These are phyloP conservation scores for Caenorhabditis doughertyi DNA, from an alignment of 2,888 invertebrate genomes.

Conservation along the genomic window DNA sequence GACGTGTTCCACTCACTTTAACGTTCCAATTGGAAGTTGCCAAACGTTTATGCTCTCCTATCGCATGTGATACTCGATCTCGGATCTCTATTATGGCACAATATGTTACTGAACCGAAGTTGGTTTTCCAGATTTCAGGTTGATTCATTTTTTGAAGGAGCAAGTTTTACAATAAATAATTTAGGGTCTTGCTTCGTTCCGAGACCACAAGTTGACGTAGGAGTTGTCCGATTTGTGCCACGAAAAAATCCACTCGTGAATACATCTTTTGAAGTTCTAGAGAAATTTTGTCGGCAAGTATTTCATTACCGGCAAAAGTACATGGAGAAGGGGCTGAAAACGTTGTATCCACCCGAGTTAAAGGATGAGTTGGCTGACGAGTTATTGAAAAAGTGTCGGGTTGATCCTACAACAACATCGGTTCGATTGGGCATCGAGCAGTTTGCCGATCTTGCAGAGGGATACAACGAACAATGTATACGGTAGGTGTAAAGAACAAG, in stretches of 20 bases:
- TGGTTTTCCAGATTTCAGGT: conserved; percentile 93
- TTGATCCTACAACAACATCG: conserved; percentile 72
- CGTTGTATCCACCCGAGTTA: conserved; percentile 79
- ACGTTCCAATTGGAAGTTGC: conserved; percentile 91
- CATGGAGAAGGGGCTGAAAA: conserved; percentile 82
- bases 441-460: conserved; percentile 77
- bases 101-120: conserved; percentile 90
- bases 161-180: not conserved
- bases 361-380: conserved; percentile 77
- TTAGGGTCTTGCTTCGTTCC: conserved; percentile 92
- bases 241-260: conserved; percentile 88
- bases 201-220: conserved; percentile 96
- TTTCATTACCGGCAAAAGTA: conserved; percentile 94
- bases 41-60: conserved; percentile 91
- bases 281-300: conserved; percentile 91
- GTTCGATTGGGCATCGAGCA: conserved; percentile 79
- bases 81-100: conserved; percentile 96
- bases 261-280: conserved; percentile 90
- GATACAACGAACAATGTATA: conserved; percentile 80
- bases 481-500: conserved; percentile 37
- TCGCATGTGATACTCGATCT: conserved; percentile 88
- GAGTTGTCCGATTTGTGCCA: conserved; percentile 93
- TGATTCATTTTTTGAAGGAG: not conserved
- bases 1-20: conserved; percentile 91
- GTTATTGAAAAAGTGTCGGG: conserved; percentile 68